Evolutionary conservation across 2,888 invertebrate species (phyloP), one percentile per base, ranked within the genome.

Genomic region (Glomeris marginata): DNA sequence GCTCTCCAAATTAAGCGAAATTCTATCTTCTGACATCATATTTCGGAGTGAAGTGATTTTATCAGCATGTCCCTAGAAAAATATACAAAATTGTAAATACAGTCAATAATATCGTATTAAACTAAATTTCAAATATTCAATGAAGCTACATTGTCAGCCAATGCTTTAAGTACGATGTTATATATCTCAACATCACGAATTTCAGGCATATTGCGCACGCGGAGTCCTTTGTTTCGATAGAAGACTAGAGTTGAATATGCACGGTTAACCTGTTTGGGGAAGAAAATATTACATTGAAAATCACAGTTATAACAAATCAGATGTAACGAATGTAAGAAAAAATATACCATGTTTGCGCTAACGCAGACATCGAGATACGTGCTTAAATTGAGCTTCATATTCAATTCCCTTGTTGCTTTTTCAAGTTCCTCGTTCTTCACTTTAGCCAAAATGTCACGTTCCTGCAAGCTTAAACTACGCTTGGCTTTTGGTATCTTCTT

Each of bases 341-440:
- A 43, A 10, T 10, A 18, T 47, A 50, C 50, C 50, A 28, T 46
- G 16, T 50, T 37, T 8, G 20, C 41, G 21, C 36, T 46, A 16
- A 50, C 16, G 22, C 50, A 50, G 6, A 50, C 50, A 13, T 47
- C 46, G 2, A 50, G 16, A 22, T 21, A 50, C 34, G 50, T 45
- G 2, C 3, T 3, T 20, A 50, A 21, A 13, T 41, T 41, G n/a
- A 34, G 8, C 4, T 46, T 46, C 15, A 45, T 18, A 33, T 41
- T 18, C 13, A 41, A 11, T 22, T 47, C 21, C 5, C 37, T 49
- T 15, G 20, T 36, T 6, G 4, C 10, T 16, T 44, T 35, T n/a
- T 20, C 16, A 2, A 44, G 16, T n/a, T 36, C 43, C 11, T 35
- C 13, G n/a, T 18, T 11, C 15, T 44, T 37, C 11, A 44, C 34